Percentiles rank a stretch among this genome's conserved stretches.
These are phyloP conservation scores for Caenorhabditis remanei DNA, from an alignment of 1,140 invertebrate genomes.

Conservation along the genomic window DNA sequence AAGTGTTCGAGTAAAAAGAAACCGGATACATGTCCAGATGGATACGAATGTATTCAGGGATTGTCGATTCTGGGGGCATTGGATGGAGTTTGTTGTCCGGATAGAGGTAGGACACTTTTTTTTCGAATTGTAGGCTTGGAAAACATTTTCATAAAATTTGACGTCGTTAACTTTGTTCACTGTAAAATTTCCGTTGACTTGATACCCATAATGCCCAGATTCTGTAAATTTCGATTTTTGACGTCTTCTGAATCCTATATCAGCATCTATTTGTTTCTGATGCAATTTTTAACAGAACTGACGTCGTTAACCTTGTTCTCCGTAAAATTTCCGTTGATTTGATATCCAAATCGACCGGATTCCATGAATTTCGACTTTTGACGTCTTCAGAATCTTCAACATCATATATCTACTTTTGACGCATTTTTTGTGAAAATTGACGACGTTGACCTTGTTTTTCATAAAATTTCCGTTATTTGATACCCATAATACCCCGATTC, in stretches of 20 bases:
- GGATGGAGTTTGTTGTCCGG: conserved; percentile 66
- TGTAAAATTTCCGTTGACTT: too few species aligned
- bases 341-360: too few species aligned
- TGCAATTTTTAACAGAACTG: background rate
- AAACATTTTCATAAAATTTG: background rate
- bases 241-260: too few species aligned
- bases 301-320: background rate
- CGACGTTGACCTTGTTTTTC: background rate
- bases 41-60: conserved; percentile 66
- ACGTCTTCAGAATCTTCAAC: too few species aligned
- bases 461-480: background rate
- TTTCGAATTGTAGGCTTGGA: too few species aligned
- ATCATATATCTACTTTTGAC: too few species aligned
- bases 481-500: too few species aligned
- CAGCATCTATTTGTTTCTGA: background rate
- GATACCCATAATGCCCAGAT: too few species aligned
- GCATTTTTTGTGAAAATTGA: background rate
- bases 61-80: conserved; percentile 33
- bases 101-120: too few species aligned
- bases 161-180: too few species aligned
- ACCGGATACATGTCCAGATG: conserved; percentile 60
- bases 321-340: background rate
- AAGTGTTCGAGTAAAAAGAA: conserved; percentile 60
- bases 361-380: too few species aligned
- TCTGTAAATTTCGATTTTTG: too few species aligned